These are phyloP conservation scores for Valencia hispanica DNA, from an alignment of 2,797 vertebrate genomes.

Conservation along the genomic window DNA sequence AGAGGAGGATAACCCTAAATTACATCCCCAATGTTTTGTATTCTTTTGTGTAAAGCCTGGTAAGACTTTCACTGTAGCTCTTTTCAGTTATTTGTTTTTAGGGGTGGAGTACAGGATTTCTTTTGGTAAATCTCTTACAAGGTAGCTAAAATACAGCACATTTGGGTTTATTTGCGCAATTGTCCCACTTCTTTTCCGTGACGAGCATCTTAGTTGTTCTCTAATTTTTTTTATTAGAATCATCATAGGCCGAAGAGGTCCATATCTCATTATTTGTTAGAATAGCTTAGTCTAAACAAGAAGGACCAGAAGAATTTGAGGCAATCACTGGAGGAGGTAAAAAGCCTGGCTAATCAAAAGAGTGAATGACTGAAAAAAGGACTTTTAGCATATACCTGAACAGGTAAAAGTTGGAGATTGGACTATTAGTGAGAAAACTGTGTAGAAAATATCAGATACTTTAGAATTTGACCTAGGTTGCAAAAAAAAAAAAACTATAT, in stretches of 20 bases:
- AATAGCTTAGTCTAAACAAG: not conserved
- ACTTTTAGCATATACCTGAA: not conserved
- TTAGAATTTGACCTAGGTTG: not conserved
- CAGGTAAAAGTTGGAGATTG: conserved; percentile 10
- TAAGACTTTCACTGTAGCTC: not conserved
- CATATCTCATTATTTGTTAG: not conserved
- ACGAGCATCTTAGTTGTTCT: not conserved
- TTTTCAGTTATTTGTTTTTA: not conserved
- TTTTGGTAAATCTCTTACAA: not conserved
- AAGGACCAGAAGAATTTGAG: not conserved
- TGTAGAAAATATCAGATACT: not conserved
- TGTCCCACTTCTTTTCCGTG: not conserved
- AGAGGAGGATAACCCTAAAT: not conserved
- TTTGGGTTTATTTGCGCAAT: not conserved
- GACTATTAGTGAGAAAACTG: not conserved
- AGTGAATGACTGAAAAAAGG: not conserved
- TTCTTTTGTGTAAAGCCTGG: too few relatives aligned
- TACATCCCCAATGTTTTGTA: not conserved
- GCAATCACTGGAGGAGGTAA: not conserved
- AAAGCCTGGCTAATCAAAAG: not conserved
- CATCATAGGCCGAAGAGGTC: not conserved
- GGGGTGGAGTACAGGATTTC: not conserved
- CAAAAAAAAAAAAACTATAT: too few relatives aligned
- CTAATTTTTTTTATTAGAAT: not conserved
- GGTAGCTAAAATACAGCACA: not conserved